Percentiles rank a stretch among this genome's conserved stretches.
These are phyloP conservation scores for Copidosoma aretas DNA, from an alignment of 2,888 invertebrate genomes.

Conservation along the genomic window DNA sequence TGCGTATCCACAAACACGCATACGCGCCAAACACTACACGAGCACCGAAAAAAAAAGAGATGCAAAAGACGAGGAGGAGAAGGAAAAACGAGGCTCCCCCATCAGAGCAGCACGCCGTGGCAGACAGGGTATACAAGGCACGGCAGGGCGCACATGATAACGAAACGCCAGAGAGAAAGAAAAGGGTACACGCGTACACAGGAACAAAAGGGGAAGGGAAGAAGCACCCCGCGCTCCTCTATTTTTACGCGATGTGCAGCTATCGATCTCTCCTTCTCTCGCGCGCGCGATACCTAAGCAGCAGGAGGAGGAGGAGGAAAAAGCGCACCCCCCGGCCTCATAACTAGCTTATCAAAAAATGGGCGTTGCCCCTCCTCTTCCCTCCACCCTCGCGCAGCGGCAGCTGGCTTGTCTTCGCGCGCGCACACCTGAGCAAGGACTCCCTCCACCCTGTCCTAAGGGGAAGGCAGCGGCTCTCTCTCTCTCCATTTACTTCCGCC, in stretches of 20 bases:
- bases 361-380: slow-evolving; percentile 61
- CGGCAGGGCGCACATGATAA: too few species aligned
- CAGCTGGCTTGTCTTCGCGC: slow-evolving; percentile 29
- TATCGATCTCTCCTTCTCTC: slow-evolving; percentile 59
- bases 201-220: too few species aligned
- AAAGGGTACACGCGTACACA: too few species aligned
- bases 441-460: neutral
- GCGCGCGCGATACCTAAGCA: slow-evolving; percentile 42
- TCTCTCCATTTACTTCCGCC: slow-evolving; percentile 43
- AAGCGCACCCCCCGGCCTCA: slow-evolving; percentile 51
- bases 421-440: slow-evolving; percentile 2
- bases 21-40: too few species aligned
- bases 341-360: slow-evolving; percentile 64
- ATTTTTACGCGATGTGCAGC: slow-evolving; percentile 54
- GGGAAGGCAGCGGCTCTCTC: slow-evolving; percentile 37
- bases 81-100: too few species aligned
- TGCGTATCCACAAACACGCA: too few species aligned
- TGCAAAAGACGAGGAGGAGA: too few species aligned
- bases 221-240: too few species aligned
- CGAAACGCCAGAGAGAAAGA: too few species aligned
- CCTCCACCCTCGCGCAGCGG: slow-evolving; percentile 47
- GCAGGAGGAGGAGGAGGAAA: slow-evolving; percentile 43
- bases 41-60: too few species aligned
- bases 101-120: too few species aligned
- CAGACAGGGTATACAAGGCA: too few species aligned